phyloP scores from a whole-genome alignment of 1,140 invertebrate species.

The Cotesia vestalis region DNA sequence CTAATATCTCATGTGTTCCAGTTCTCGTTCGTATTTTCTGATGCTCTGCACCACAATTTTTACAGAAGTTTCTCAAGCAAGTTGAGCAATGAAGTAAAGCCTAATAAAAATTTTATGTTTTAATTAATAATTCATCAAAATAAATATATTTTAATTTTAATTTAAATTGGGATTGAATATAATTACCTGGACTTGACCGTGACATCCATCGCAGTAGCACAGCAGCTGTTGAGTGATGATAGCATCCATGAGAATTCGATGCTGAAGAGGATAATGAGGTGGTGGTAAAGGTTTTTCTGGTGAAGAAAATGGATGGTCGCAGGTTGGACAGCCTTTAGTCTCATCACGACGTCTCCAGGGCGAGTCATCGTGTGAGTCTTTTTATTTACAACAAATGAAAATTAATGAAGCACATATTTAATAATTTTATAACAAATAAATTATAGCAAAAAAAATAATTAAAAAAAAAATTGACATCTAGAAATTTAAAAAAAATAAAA shows the following conservation, averaged over 20 bases:
- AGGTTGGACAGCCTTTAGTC: constrained; percentile 54
- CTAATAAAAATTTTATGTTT: constrained; percentile 38
- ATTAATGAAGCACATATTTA: no score
- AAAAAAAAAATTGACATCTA: no score
- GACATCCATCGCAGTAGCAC: constrained; percentile 55
- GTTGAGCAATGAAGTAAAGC: constrained; percentile 60
- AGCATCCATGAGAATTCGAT: constrained; percentile 55
- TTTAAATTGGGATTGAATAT: constrained; percentile 11
- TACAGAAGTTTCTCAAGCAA: constrained; percentile 62
- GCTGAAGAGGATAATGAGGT: constrained; percentile 60
- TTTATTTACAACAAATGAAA: no score
- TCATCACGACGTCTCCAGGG: neutral
- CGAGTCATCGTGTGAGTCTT: no score
- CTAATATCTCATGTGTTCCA: constrained; percentile 52
- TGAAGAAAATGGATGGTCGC: constrained; percentile 53
- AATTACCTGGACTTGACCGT: constrained; percentile 52
- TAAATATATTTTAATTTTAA: constrained; percentile 18
- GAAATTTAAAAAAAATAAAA: no score
- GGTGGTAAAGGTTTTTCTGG: constrained; percentile 48
- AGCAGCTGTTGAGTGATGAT: constrained; percentile 53
- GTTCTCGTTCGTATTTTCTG: constrained; percentile 47
- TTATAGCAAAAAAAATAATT: no score
- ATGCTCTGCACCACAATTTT: constrained; percentile 59
- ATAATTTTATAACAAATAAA: no score
- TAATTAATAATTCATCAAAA: constrained; percentile 13